Evolutionary conservation across 1,140 invertebrate genomes (phyloP), one percentile per base, ranked within the genome.

Genomic region (Heterodera schachtii): DNA sequence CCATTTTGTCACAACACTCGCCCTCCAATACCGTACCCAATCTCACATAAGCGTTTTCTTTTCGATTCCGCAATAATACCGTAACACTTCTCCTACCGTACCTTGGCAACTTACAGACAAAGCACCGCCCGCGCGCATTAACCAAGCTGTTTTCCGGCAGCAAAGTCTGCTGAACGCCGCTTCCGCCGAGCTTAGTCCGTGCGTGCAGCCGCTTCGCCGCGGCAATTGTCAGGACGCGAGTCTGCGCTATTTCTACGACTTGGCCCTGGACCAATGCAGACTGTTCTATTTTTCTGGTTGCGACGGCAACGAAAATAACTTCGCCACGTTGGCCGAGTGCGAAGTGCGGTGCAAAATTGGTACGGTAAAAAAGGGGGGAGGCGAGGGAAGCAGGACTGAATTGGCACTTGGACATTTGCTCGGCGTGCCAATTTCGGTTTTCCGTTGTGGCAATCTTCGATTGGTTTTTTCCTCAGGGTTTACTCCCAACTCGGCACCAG

Each of bases 271-370:
- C 73, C 74, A 84, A 2, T 90, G 88, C 74, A 82, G 89, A 31
- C 79, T 86, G 13, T 90, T 90, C 84, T 85, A 89, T 64, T 89
- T 85, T 80, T 84, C 86, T 73, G 88, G 89, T 71, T 90, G 88
- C 71, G 79, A 85, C 46, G 89, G 88, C 9, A 90, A 90, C 75
- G 78, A 77, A 8, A 90, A 90, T 78, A 88, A 90, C 77, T 90
- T 90, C 92, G 77, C 87, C 31, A 92, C 92, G 88, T 92, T 93
- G 90, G 92, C 93, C 80, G 92, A 93, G 90, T 98, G 96, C 90
- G 93, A 94, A 87, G 90, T 92, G 76, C 92, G 93, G 86, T 97
- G 96, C 87, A 89, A 89, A 75, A 73, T 86, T 44, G 84, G 84
- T 77, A 47, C 57, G 47, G 44, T 80, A 80, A 19, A 75, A 49